Base-by-base conservation (phyloP, 2,113 vertebrate genomes). In the Verasper variegatus region DNA sequence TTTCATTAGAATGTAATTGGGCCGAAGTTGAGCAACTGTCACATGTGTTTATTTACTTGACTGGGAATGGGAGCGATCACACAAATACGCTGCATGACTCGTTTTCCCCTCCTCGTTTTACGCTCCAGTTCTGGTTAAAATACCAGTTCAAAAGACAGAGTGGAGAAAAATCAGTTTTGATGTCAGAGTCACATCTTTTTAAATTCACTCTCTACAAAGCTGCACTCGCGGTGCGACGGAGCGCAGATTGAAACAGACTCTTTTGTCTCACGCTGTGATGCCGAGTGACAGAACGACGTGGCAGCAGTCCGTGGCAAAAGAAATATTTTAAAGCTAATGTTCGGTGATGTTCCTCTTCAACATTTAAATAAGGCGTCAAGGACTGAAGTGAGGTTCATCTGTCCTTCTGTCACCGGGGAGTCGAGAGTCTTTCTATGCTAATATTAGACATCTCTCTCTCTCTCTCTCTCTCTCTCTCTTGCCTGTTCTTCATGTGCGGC, bases 331-430 rank as follows among this genome's bases (percentile, higher is more conserved):
- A 79, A 85, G 72, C 80, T 85, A 89, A 89, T 83, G 77, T 79
- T 85, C 75, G 74, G 79, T 71, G 81, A 85, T 85, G 80, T 84
- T 85, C 84, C 78, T 74, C 71, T 85, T 78, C 52, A 18, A 79
- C 88, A 85, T 89, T 88, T 85, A 86, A 89, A 91, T 91, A 67
- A 82, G 86, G 78, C 85, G 82, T 86, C 86, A 80, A 68, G 81
- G 83, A 86, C 75, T 89, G 81, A 85, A 58, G 71, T 71, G 82
- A 64, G 73, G 67, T 88, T 81, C 78, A 85, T 89, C 86, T 17
- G 82, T 88, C 82, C 84, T 64, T 69, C 83, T 83, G 89, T 83
- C 89, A 77, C 80, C 74, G 21, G 42, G 17, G 62, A 79, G 51
- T 69, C 14, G 20, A 68, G 69, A 60, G 61, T 62, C 74, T 78